These are phyloP conservation scores for Cepaea hortensis DNA, from an alignment of 2,888 invertebrate genomes.

Conservation along the genomic window DNA sequence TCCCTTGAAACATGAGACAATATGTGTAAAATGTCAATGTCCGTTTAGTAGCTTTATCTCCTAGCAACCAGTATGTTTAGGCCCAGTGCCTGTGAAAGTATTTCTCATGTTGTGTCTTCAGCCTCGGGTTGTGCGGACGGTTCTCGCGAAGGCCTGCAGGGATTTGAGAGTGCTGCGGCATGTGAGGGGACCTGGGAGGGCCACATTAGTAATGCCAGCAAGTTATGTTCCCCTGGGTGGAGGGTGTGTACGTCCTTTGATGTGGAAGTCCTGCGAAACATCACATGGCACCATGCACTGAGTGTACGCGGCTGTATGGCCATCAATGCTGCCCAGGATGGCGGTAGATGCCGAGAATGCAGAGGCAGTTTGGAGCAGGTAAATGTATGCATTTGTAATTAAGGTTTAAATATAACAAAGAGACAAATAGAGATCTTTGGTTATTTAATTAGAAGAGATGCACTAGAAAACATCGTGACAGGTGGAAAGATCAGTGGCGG, in stretches of 20 bases:
- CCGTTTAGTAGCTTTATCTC: no score
- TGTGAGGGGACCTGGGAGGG: conserved; percentile 71
- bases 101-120: conserved; percentile 41
- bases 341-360: conserved; percentile 70
- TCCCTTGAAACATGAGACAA: no score
- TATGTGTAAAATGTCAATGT: no score
- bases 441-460: no score
- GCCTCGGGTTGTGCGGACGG: conserved; percentile 67
- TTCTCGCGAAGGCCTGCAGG: conserved; percentile 60
- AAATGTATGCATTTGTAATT: neutral
- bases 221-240: conserved; percentile 71
- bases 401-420: no score
- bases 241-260: conserved; percentile 67
- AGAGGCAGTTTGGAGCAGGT: conserved; percentile 65
- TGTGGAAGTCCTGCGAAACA: conserved; percentile 59
- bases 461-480: no score
- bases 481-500: no score
- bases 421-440: no score
- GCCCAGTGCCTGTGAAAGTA: neutral
- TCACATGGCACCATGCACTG: conserved; percentile 69
- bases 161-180: conserved; percentile 61
- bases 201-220: conserved; percentile 65
- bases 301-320: conserved; percentile 70
- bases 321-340: conserved; percentile 73
- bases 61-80: no score